Evolutionary conservation across 2,113 vertebrate species (phyloP).

Genomic region (Ceyx margarethae): DNA sequence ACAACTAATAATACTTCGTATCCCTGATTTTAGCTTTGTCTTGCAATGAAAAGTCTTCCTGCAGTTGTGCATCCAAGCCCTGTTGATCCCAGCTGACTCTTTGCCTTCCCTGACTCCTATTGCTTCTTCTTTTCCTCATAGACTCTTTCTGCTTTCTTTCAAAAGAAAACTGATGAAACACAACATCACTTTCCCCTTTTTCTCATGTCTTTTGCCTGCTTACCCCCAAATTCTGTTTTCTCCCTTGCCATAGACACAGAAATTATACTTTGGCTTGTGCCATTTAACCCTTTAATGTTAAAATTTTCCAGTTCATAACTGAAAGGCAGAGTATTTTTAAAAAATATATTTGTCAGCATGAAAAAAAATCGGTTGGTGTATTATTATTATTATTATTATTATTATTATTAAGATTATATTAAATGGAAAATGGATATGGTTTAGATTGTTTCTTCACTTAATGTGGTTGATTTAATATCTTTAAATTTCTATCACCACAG

Average conservation of each 20-base stretch:
- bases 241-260: background rate
- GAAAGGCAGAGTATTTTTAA: background rate
- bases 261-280: background rate
- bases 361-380: background rate
- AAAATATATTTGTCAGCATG: background rate
- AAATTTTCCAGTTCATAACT: background rate
- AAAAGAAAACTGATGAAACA: background rate
- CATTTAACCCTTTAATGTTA: background rate
- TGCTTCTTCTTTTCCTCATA: background rate
- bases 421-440: background rate
- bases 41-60: background rate
- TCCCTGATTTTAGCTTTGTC: background rate
- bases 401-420: background rate
- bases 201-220: background rate
- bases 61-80: background rate
- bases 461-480: background rate
- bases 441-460: background rate
- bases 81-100: background rate
- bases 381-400: background rate
- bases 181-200: background rate
- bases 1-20: background rate
- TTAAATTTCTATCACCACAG: background rate
- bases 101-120: background rate
- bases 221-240: background rate
- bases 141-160: background rate